Evolutionary conservation across 2,797 vertebrate species (phyloP).

Genomic region (Aselliscus stoliczkanus): DNA sequence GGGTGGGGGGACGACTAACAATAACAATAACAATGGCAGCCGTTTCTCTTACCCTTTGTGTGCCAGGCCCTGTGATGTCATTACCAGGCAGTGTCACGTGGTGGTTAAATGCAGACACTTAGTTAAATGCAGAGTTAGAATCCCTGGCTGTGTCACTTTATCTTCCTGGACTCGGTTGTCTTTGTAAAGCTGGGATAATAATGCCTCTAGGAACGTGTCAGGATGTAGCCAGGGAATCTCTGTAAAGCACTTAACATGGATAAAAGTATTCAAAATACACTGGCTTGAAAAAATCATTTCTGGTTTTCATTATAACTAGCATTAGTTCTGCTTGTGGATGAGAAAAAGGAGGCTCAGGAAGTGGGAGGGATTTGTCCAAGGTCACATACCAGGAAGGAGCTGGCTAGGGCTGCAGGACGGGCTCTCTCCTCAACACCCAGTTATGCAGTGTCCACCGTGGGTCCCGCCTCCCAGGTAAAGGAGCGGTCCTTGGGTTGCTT

Average conservation of each 20-base stretch:
- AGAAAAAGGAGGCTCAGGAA: background rate
- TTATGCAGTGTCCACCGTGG: accelerated
- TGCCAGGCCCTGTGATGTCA: accelerated
- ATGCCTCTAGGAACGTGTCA: background rate
- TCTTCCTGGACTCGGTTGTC: background rate
- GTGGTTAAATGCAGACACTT: background rate
- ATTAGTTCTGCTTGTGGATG: background rate
- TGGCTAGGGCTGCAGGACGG: background rate
- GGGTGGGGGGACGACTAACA: background rate
- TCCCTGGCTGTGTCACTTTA: background rate
- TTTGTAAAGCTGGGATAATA: background rate
- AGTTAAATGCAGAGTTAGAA: background rate
- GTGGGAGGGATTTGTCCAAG: background rate
- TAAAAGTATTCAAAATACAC: background rate
- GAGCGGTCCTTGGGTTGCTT: background rate
- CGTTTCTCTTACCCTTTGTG: background rate
- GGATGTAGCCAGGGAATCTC: background rate
- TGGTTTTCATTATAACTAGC: background rate
- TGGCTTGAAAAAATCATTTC: background rate
- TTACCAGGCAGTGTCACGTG: accelerated
- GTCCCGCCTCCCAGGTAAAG: background rate
- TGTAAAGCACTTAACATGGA: background rate
- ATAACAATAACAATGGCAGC: background rate
- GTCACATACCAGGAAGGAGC: background rate
- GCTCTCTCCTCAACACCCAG: background rate